These are phyloP conservation scores for Luidia sarsii DNA, from an alignment of 53 echinoderm and acorn worm species.

Conservation along the genomic window DNA sequence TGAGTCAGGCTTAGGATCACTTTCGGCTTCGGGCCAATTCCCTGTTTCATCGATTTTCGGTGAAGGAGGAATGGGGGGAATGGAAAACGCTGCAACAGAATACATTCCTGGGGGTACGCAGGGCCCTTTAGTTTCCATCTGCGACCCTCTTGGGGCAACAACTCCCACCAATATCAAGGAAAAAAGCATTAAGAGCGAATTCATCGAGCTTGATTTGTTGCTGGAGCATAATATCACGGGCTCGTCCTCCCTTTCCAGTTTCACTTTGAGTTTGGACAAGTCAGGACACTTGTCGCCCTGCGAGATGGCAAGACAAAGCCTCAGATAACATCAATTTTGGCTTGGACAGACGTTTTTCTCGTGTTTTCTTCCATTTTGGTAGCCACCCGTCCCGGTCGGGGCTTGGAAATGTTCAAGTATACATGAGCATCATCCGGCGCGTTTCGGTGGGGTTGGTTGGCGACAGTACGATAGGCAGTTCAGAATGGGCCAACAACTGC, in stretches of 20 bases:
- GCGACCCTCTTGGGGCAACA: too few relatives aligned
- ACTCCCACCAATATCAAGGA: too few relatives aligned
- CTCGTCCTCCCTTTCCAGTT: not conserved
- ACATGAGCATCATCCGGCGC: constrained; percentile 7
- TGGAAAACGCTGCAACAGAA: too few relatives aligned
- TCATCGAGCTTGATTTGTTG: too few relatives aligned
- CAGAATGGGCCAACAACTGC: constrained; percentile 48
- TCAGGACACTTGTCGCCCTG: not conserved
- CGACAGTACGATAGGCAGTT: constrained; percentile 44
- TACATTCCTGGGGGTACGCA: too few relatives aligned
- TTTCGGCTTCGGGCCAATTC: too few relatives aligned
- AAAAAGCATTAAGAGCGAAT: too few relatives aligned
- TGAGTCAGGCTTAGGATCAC: too few relatives aligned
- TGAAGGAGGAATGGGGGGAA: too few relatives aligned
- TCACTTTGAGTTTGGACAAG: not conserved
- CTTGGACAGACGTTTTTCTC: constrained; percentile 37
- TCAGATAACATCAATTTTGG: not conserved
- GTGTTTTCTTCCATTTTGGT: not conserved
- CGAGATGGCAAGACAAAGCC: not conserved
- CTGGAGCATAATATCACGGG: too few relatives aligned
- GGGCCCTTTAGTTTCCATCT: too few relatives aligned
- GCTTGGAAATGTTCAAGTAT: constrained; percentile 14
- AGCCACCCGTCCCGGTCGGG: not conserved
- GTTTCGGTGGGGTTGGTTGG: constrained; percentile 1
- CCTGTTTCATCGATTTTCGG: too few relatives aligned